Evolutionary conservation across 1,140 invertebrate genomes (phyloP).

Genomic region (Cydia amplana): DNA sequence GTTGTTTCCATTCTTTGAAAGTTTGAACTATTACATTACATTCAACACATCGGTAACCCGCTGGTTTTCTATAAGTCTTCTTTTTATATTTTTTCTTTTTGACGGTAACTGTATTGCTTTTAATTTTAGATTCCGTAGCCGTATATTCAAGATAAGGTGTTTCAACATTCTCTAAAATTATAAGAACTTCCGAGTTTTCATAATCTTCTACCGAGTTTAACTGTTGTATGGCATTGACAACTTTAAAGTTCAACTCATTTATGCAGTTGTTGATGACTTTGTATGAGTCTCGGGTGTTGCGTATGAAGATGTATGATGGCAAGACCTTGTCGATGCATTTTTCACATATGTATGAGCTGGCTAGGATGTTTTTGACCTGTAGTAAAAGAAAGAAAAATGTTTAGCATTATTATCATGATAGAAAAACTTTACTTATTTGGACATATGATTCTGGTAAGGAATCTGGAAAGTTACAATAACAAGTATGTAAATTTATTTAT

Average conservation of each 20-base stretch:
- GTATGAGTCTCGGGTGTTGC: slow-evolving; percentile 40
- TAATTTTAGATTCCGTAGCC: not conserved
- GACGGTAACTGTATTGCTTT: slow-evolving; percentile 18
- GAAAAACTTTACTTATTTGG: no score
- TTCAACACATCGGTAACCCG: slow-evolving; percentile 8
- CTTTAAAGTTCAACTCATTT: slow-evolving; percentile 40
- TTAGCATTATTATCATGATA: not conserved
- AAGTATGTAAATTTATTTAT: no score
- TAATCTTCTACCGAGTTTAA: slow-evolving; percentile 6
- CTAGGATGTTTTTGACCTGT: slow-evolving; percentile 40
- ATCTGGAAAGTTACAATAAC: no score
- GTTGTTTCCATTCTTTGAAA: slow-evolving; percentile 41
- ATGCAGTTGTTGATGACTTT: slow-evolving; percentile 42
- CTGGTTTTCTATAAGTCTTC: slow-evolving; percentile 21
- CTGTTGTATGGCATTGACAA: slow-evolving; percentile 38
- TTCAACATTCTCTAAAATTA: slow-evolving; percentile 30
- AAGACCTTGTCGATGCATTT: slow-evolving; percentile 43
- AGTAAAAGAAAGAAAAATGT: slow-evolving; percentile 32
- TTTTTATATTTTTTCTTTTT: slow-evolving; percentile 20
- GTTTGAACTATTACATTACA: slow-evolving; percentile 43
- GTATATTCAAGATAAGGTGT: not conserved
- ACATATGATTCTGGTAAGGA: no score
- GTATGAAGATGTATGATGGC: slow-evolving; percentile 43
- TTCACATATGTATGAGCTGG: slow-evolving; percentile 40
- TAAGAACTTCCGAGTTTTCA: slow-evolving; percentile 30